phyloP scores from a whole-genome alignment of 2,888 invertebrate species.

The Caenorhabditis virilis region DNA sequence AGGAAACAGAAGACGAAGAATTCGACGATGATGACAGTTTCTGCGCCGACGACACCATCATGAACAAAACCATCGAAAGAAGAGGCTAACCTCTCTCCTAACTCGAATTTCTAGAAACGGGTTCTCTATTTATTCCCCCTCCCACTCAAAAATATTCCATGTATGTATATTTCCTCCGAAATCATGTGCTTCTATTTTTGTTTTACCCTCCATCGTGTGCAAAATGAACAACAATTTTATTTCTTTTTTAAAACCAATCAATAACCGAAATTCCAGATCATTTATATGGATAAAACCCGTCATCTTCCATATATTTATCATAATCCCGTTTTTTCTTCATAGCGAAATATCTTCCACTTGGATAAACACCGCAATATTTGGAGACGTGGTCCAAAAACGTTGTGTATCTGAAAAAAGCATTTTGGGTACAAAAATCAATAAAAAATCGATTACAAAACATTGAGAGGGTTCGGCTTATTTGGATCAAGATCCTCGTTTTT shows the following conservation, averaged over 20 bases:
- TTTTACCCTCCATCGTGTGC: too few relatives aligned
- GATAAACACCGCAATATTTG: background rate
- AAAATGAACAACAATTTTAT: too few relatives aligned
- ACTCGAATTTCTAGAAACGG: too few relatives aligned
- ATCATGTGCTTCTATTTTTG: too few relatives aligned
- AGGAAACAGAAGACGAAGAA: background rate
- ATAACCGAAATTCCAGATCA: background rate
- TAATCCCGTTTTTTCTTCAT: background rate
- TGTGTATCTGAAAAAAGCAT: slow-evolving; percentile 12
- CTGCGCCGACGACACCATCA: slow-evolving; percentile 9
- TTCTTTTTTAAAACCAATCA: background rate
- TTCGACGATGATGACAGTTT: background rate
- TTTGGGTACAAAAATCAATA: too few relatives aligned
- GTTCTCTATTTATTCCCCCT: background rate
- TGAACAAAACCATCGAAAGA: slow-evolving; percentile 2
- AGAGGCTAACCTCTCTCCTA: too few relatives aligned
- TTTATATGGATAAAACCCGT: background rate
- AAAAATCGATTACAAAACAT: too few relatives aligned
- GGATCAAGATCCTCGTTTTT: too few relatives aligned
- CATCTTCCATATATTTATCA: background rate
- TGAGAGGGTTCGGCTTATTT: too few relatives aligned
- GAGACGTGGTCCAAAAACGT: slow-evolving; percentile 2
- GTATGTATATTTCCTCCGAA: too few relatives aligned
- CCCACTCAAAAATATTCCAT: background rate
- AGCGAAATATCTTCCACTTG: background rate